phyloP scores from a whole-genome alignment of 1,140 invertebrate species.

The Asbolus verrucosus region DNA sequence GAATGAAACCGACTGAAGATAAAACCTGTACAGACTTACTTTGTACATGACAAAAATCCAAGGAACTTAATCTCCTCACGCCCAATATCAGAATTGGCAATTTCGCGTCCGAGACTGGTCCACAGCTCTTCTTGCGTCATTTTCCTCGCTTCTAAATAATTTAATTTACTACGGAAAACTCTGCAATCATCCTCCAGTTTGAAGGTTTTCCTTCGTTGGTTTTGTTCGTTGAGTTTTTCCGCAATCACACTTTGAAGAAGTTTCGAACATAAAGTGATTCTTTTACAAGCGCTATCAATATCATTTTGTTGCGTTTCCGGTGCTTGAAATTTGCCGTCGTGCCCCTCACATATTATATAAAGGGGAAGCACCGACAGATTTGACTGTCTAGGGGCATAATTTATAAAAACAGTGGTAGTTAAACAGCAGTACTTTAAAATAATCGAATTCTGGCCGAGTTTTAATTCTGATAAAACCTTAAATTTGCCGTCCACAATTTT shows the following conservation, averaged over 20 bases:
- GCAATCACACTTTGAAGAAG: constrained; percentile 89
- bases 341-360: constrained; percentile 80
- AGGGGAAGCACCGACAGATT: constrained; percentile 72
- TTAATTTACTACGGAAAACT: constrained; percentile 78
- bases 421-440: constrained; percentile 55
- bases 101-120: constrained; percentile 74
- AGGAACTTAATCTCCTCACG: constrained; percentile 84
- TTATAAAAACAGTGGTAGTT: constrained; percentile 38
- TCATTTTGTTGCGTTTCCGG: constrained; percentile 76
- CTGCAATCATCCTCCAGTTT: constrained; percentile 78
- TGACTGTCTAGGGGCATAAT: constrained; percentile 36
- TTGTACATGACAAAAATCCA: constrained; percentile 89
- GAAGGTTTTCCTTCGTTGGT: constrained; percentile 85
- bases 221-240: constrained; percentile 87
- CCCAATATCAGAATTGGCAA: constrained; percentile 76
- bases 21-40: too few relatives aligned
- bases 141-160: constrained; percentile 76
- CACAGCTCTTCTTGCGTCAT: constrained; percentile 86
- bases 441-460: constrained; percentile 56
- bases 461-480: constrained; percentile 57
- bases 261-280: constrained; percentile 82
- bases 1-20: too few relatives aligned
- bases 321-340: constrained; percentile 85
- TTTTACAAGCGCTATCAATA: constrained; percentile 78
- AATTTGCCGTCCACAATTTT: constrained; percentile 48